Conservation (phyloP, 2,797 vertebrate genomes). For the Sparus aurata region DNA sequence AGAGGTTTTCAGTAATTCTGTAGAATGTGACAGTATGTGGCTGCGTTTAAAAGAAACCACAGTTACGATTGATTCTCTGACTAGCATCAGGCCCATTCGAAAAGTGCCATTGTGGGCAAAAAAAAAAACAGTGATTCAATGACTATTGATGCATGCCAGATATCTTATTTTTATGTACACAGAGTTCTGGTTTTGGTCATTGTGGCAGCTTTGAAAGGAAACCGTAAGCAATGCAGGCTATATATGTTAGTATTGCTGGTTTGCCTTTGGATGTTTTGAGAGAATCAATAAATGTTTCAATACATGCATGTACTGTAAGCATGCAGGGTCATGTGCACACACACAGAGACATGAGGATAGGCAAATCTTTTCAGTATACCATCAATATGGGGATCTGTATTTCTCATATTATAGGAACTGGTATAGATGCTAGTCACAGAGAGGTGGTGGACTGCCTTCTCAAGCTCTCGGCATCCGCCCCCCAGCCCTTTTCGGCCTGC, state of each 20-base stretch:
- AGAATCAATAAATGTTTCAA: constrained; percentile 69
- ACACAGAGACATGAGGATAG: neutral
- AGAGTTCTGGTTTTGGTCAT: constrained; percentile 42
- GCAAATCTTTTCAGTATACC: constrained; percentile 32
- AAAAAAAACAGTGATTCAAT: constrained; percentile 59
- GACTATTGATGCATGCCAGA: constrained; percentile 62
- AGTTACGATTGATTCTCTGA: constrained; percentile 78
- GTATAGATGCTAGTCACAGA: constrained; percentile 68
- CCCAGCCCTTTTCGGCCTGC: constrained; percentile 54
- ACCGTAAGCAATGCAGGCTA: constrained; percentile 31
- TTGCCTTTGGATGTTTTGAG: constrained; percentile 68
- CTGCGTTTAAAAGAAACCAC: constrained; percentile 75
- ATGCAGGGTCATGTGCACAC: neutral
- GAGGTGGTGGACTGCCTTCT: constrained; percentile 62
- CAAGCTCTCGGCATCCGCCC: constrained; percentile 58
- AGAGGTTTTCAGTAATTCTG: constrained; percentile 78
- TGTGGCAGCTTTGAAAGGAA: constrained; percentile 31
- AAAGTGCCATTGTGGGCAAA: constrained; percentile 67
- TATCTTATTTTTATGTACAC: constrained; percentile 50
- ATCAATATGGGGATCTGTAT: constrained; percentile 15
- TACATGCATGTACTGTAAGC: constrained; percentile 48
- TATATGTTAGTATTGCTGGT: constrained; percentile 42
- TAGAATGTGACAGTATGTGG: constrained; percentile 81
- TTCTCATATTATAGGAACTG: constrained; percentile 63
- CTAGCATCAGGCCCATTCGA: constrained; percentile 49